A percentile compares a stretch with the other conserved stretches of the same genome.
Conservation (phyloP, 2,888 invertebrate genomes). For the Apotomis betuletana region DNA sequence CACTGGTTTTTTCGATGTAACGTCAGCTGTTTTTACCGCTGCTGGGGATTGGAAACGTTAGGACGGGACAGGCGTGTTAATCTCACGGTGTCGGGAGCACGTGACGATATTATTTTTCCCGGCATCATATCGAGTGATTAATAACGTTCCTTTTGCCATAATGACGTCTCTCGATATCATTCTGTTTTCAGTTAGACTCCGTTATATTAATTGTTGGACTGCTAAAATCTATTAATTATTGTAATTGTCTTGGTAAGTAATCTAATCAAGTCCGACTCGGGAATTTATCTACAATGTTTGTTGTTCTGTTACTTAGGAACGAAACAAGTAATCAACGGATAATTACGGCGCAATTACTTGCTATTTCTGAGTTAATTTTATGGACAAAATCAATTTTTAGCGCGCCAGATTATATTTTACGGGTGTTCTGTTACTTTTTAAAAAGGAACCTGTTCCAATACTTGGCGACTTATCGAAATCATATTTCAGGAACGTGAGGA, state of each 20-base stretch:
- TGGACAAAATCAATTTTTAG: neutral
- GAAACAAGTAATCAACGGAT: conserved; percentile 11
- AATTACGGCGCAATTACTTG: conserved; percentile 10
- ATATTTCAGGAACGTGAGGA: conserved; percentile 80
- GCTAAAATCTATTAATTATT: conserved; percentile 54
- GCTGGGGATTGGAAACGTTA: conserved; percentile 40
- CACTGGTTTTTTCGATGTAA: conserved; percentile 36
- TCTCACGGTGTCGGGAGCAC: conserved; percentile 78
- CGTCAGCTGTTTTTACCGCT: conserved; percentile 39
- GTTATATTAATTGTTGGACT: conserved; percentile 58
- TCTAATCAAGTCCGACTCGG: conserved; percentile 5
- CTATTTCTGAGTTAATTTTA: neutral
- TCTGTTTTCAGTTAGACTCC: conserved; percentile 47
- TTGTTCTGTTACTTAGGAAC: conserved; percentile 25
- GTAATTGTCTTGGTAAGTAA: conserved; percentile 30
- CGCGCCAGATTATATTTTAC: neutral
- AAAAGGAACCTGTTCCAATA: conserved; percentile 76
- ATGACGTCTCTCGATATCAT: conserved; percentile 67
- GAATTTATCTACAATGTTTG: conserved; percentile 21
- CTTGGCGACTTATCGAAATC: conserved; percentile 81
- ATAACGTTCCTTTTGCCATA: conserved; percentile 74
- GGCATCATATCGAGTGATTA: conserved; percentile 78
- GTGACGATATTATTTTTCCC: conserved; percentile 81
- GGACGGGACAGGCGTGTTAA: conserved; percentile 72
- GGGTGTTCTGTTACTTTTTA: conserved; percentile 59